Conservation (phyloP, 2,113 vertebrate genomes). For the Rhabdornis inornatus region DNA sequence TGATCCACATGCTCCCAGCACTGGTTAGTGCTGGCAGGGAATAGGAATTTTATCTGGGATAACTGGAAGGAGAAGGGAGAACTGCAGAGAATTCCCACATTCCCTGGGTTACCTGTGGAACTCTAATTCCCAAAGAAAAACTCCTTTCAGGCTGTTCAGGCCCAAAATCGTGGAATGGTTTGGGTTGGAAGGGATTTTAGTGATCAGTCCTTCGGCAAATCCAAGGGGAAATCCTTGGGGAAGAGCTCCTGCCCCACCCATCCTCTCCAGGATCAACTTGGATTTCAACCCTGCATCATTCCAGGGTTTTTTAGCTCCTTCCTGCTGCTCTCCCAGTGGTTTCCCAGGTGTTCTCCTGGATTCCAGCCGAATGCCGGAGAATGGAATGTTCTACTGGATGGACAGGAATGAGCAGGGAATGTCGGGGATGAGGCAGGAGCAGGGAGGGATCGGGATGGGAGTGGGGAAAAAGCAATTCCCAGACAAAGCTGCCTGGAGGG, state of each 20-base stretch:
- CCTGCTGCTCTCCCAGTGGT: background rate
- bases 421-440: background rate
- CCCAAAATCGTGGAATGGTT: background rate
- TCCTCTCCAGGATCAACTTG: background rate
- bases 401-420: background rate
- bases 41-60: background rate
- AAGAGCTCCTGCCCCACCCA: background rate
- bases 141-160: background rate
- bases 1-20: fast-evolving
- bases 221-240: background rate
- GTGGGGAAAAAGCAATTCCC: background rate
- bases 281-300: background rate
- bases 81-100: background rate
- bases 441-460: background rate
- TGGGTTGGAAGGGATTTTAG: background rate
- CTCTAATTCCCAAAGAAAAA: background rate
- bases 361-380: background rate
- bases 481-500: background rate
- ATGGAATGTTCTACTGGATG: background rate
- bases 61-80: background rate
- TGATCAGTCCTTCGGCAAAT: fast-evolving
- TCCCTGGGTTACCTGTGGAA: background rate
- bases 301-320: background rate
- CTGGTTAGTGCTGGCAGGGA: background rate
- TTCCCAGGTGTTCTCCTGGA: background rate